A percentile compares a stretch with the other conserved stretches of the same genome.
Evolutionary conservation across 2,888 invertebrate species (phyloP).

Genomic region (Galerucella pusilla): DNA sequence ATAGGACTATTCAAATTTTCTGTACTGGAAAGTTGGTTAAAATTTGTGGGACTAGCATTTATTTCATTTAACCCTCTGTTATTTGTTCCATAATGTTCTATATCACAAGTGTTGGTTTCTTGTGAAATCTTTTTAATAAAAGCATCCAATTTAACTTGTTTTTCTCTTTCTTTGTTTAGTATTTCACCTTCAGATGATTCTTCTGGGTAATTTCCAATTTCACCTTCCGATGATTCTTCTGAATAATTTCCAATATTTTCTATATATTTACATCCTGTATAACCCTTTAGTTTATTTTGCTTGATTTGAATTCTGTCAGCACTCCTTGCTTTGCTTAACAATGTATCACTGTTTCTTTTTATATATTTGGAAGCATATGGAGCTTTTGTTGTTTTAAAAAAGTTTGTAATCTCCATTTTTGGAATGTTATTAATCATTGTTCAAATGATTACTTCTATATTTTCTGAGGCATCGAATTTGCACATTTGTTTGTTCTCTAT

Average conservation of each 20-base stretch:
- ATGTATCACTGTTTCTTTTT: neutral
- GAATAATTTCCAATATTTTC: neutral
- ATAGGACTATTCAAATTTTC: too few species aligned
- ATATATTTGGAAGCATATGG: neutral
- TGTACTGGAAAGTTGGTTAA: neutral
- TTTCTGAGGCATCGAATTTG: neutral
- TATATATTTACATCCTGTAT: neutral
- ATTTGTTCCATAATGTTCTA: neutral
- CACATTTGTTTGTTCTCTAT: too few species aligned
- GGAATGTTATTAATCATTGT: neutral
- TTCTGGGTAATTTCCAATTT: neutral
- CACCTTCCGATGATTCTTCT: neutral
- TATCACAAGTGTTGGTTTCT: neutral
- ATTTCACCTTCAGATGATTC: neutral
- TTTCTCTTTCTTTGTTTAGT: neutral
- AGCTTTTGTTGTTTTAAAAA: neutral
- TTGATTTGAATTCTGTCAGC: neutral
- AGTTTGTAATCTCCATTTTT: neutral
- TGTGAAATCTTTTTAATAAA: neutral
- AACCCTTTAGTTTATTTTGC: neutral
- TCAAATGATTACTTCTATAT: neutral
- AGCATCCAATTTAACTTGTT: slow-evolving; percentile 3
- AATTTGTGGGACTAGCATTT: neutral
- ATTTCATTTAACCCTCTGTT: neutral
- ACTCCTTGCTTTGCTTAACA: neutral